Base-by-base conservation (phyloP, 2,113 vertebrate genomes). In the Trachemys scripta region DNA sequence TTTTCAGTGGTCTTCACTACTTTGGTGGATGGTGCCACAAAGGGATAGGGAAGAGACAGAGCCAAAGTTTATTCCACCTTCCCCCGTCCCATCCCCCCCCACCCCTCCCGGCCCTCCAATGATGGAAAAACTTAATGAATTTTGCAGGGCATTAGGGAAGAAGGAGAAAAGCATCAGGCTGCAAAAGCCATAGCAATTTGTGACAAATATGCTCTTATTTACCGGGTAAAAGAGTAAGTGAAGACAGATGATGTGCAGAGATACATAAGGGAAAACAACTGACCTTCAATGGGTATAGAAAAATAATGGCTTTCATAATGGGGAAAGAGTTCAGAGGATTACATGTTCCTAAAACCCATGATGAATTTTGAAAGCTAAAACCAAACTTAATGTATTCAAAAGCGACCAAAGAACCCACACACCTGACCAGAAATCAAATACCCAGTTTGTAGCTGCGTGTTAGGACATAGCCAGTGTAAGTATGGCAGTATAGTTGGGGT, bases 291-390 rank as follows among this genome's bases (percentile, higher is more conserved):
- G 95, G 85, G 89, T 95, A 89, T 84, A 92, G 10, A 90, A 93
- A 96, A 96, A 92, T 87, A 84, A 59, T 80, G 42, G 53, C 88
- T 91, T 81, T 96, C 65, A n/a, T 90, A 87, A 80, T 89, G 85
- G 25, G 84, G 59, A 53, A 92, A 90, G 80, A 94, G 83, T 27
- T 91, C 86, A 93, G 96, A 80, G 5, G 3, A 24, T 80, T 96
- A 92, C 87, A 69, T 97, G 87, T 90, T 96, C 90, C 87, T 90
- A 87, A 96, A 96, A 51, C 88, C 80, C 10, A 57, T 93, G 76
- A 90, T 96, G 94, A 95, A 94, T 96, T 97, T 95, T 97, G 95
- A 97, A 97, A 95, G 57, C 79, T 94, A 95, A 88, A 92, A 94
- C 90, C 85, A 89, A 93, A 94, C 35, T n/a, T 17, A 9, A 69